Conservation (phyloP, 2,888 invertebrate genomes). For the Chloromyia formosa region DNA sequence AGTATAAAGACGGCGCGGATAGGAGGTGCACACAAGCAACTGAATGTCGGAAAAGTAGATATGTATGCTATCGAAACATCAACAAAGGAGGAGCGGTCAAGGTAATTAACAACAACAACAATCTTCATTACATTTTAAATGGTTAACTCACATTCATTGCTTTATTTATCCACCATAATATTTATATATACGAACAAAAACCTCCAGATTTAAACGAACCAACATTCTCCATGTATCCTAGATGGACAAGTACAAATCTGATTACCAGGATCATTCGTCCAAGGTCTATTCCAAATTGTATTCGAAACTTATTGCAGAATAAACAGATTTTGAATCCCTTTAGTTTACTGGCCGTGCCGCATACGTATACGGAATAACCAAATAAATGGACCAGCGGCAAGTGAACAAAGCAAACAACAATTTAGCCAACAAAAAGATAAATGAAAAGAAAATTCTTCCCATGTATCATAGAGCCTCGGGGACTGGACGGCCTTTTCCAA, state of each 20-base stretch:
- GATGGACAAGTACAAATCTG: slow-evolving; percentile 6
- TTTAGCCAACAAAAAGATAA: slow-evolving; percentile 24
- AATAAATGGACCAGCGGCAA: slow-evolving; percentile 16
- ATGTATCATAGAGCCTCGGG: background rate
- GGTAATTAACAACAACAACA: too few relatives aligned
- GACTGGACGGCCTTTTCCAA: slow-evolving; percentile 29
- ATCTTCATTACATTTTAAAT: too few relatives aligned
- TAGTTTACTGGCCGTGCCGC: background rate
- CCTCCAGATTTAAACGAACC: too few relatives aligned
- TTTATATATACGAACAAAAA: too few relatives aligned
- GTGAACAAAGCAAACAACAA: slow-evolving; percentile 6
- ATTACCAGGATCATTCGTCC: slow-evolving; percentile 7
- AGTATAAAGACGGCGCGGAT: too few relatives aligned
- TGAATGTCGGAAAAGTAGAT: too few relatives aligned
- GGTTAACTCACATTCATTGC: too few relatives aligned
- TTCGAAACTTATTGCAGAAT: slow-evolving; percentile 20
- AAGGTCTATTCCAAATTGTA: slow-evolving; percentile 22
- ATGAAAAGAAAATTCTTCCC: slow-evolving; percentile 17
- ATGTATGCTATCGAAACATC: too few relatives aligned
- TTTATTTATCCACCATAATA: too few relatives aligned
- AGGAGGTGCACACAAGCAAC: too few relatives aligned
- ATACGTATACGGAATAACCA: slow-evolving; percentile 22
- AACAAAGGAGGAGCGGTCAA: too few relatives aligned
- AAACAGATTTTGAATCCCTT: slow-evolving; percentile 31
- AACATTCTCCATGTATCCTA: too few relatives aligned